These are phyloP conservation scores for Kuschelorhynchus macadamiae DNA, from an alignment of 2,888 invertebrate species.

Conservation along the genomic window DNA sequence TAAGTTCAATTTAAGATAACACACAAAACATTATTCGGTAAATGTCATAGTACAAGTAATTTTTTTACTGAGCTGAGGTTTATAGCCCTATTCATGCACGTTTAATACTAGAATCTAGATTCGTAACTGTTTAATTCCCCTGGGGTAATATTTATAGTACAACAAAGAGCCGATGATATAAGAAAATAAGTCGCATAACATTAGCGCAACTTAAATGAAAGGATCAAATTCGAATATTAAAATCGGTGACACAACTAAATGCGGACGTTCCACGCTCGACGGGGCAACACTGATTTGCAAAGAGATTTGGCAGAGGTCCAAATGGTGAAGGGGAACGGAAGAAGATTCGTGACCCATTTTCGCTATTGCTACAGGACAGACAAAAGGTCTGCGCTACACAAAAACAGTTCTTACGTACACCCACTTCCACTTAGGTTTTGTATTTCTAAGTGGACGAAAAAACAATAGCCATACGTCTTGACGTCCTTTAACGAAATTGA, in stretches of 20 bases:
- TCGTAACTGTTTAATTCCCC: too few species aligned
- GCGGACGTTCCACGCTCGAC: constrained; percentile 10
- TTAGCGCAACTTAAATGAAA: too few species aligned
- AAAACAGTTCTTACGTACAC: constrained; percentile 26
- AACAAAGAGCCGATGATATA: too few species aligned
- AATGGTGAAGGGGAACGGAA: constrained; percentile 27
- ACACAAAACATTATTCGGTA: too few species aligned
- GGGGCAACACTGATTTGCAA: constrained; percentile 21
- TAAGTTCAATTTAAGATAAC: too few species aligned
- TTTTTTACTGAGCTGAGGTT: too few species aligned
- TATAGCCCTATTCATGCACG: too few species aligned
- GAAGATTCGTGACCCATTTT: constrained; percentile 37
- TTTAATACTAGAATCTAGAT: too few species aligned
- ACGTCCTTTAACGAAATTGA: constrained; percentile 3
- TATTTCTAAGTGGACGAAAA: constrained; percentile 24
- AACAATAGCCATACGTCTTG: constrained; percentile 20
- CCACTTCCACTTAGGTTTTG: constrained; percentile 20
- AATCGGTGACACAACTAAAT: constrained; percentile 7
- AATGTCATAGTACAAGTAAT: too few species aligned
- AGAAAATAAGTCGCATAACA: too few species aligned
- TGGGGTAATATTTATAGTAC: too few species aligned
- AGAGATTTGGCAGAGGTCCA: constrained; percentile 35
- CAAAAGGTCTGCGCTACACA: constrained; percentile 36
- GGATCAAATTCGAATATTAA: constrained; percentile 19
- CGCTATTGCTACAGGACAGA: constrained; percentile 22